Conservation (phyloP, 2,113 vertebrate species). For the Anolis carolinensis region DNA sequence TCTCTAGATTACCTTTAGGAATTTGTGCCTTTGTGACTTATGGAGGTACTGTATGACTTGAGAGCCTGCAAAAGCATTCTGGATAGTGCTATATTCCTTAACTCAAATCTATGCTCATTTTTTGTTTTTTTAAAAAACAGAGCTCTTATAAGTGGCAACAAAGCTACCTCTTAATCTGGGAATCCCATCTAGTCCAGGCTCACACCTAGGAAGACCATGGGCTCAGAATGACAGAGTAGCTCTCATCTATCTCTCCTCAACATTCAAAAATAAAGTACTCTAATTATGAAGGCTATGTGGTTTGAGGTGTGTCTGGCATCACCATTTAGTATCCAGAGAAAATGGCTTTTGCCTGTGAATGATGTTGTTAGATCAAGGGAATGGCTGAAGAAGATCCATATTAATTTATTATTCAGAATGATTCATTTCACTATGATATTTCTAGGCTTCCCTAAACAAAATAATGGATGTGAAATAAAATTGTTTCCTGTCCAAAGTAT, state of each 20-base stretch:
- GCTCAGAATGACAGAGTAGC: neutral
- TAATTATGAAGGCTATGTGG: neutral
- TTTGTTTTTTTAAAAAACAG: neutral
- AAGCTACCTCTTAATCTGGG: no score
- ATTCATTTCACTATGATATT: neutral
- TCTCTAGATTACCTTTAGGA: neutral
- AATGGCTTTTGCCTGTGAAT: neutral
- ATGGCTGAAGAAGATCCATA: neutral
- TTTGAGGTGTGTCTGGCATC: neutral
- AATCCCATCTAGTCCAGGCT: neutral
- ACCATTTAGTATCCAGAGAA: neutral
- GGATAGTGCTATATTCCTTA: neutral
- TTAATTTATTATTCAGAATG: no score
- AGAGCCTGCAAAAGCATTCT: neutral
- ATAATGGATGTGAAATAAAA: neutral
- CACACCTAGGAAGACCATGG: neutral
- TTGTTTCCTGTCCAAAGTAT: neutral
- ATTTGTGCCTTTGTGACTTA: neutral
- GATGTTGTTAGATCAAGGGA: neutral
- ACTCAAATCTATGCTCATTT: neutral
- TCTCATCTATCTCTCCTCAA: no score
- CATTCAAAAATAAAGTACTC: neutral
- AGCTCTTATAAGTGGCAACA: neutral
- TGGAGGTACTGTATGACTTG: neutral
- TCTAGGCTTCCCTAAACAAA: neutral